Conservation (phyloP, 1,140 invertebrate species). For the Formica exsecta region DNA sequence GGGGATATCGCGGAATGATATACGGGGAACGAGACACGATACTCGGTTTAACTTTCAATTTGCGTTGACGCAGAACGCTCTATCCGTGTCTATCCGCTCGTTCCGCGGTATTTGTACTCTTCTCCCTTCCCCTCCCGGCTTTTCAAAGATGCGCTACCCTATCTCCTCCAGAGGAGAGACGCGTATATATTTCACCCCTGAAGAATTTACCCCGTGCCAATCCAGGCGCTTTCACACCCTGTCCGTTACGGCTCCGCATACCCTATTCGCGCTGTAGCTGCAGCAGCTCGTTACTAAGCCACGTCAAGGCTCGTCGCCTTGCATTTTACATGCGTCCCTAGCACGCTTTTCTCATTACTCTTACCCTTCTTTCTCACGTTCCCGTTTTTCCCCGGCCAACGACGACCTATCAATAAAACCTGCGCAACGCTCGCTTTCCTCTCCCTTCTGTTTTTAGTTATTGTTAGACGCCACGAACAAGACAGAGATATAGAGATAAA, state of each 20-base stretch:
- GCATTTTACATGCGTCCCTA: conserved; percentile 77
- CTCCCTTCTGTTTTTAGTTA: conserved; percentile 19
- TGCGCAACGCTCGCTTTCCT: conserved; percentile 38
- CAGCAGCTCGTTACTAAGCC: conserved; percentile 71
- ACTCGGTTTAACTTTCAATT: conserved; percentile 11
- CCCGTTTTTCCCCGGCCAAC: conserved; percentile 65
- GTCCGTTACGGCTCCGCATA: conserved; percentile 48
- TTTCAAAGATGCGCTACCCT: not conserved
- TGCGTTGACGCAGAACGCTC: conserved; percentile 6
- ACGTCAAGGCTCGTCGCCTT: conserved; percentile 75
- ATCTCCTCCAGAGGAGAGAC: not conserved
- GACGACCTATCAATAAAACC: conserved; percentile 74
- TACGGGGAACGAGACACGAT: not conserved
- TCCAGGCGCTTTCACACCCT: conserved; percentile 68
- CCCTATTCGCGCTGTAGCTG: conserved; percentile 71
- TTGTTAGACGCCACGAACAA: conserved; percentile 24
- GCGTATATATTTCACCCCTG: conserved; percentile 49
- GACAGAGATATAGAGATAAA: not conserved
- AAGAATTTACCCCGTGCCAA: conserved; percentile 71
- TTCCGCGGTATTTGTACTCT: conserved; percentile 30
- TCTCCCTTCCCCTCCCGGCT: not conserved
- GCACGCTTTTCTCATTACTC: conserved; percentile 74
- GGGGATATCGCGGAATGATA: not conserved
- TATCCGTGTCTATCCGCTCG: not conserved
- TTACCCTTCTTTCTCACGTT: conserved; percentile 71